phyloP scores from a whole-genome alignment of 2,797 vertebrate genomes.

The Diglossa cyanea region DNA sequence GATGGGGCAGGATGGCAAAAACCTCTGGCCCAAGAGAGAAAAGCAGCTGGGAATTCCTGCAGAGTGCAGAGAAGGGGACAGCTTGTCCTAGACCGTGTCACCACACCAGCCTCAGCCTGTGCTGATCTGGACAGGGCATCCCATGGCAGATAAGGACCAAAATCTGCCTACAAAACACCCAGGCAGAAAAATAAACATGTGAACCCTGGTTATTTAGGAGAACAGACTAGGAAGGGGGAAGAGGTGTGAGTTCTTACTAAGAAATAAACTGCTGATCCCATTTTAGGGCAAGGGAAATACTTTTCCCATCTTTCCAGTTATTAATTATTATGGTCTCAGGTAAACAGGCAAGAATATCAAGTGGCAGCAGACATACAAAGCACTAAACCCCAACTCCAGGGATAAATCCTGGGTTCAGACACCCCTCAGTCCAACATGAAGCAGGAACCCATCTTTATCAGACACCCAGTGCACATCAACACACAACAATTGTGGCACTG shows the following conservation, averaged over 20 bases:
- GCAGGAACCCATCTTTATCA: not conserved
- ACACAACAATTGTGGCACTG: not conserved
- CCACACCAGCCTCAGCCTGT: not conserved
- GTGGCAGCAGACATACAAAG: not conserved
- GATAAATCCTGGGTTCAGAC: not conserved
- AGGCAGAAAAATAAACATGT: not conserved
- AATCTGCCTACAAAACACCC: not conserved
- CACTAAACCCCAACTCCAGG: not conserved
- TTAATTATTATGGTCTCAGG: not conserved
- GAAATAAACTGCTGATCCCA: not conserved
- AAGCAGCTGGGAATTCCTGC: not conserved
- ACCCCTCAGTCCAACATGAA: not conserved
- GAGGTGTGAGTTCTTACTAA: not conserved
- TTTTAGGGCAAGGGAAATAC: not conserved
- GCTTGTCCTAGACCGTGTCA: accelerated
- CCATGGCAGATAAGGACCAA: accelerated
- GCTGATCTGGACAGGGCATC: not conserved
- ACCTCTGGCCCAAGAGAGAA: not conserved
- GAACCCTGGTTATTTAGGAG: not conserved
- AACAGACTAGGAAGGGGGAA: not conserved
- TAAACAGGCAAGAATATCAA: not conserved
- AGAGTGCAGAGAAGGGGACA: not conserved
- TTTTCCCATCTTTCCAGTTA: not conserved
- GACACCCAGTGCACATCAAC: not conserved
- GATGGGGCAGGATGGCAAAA: not conserved